phyloP scores from a whole-genome alignment of 2,888 invertebrate species.

The Resseliella maxima region DNA sequence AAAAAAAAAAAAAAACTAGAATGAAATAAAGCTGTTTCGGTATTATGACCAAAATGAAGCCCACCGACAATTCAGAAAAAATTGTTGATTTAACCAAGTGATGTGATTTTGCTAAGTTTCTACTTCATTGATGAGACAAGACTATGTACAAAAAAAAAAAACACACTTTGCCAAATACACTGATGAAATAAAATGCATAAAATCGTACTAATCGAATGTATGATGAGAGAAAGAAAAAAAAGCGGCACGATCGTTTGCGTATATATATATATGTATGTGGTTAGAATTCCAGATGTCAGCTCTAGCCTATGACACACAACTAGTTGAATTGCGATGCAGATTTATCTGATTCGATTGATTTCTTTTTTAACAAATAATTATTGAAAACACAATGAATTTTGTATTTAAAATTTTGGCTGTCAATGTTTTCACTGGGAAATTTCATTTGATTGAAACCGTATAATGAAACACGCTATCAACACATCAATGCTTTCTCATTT shows the following conservation, averaged over 20 bases:
- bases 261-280: background rate
- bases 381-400: no score
- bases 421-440: no score
- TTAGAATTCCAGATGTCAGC: conserved; percentile 38
- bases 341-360: background rate
- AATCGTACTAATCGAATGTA: no score
- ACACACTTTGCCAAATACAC: conserved; percentile 13
- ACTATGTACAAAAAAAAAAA: background rate
- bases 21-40: background rate
- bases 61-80: background rate
- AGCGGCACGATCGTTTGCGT: conserved; percentile 34
- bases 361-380: no score
- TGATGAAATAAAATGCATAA: conserved; percentile 46
- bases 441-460: no score
- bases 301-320: conserved; percentile 18
- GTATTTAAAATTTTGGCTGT: no score
- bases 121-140: background rate
- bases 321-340: background rate
- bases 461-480: no score
- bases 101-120: conserved; percentile 9
- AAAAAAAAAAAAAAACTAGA: conserved; percentile 9
- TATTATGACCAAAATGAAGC: background rate
- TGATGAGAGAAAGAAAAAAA: background rate
- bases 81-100: background rate
- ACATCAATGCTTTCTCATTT: no score